Conservation (phyloP, 2,797 vertebrate genomes). For the Pygocentrus nattereri region DNA sequence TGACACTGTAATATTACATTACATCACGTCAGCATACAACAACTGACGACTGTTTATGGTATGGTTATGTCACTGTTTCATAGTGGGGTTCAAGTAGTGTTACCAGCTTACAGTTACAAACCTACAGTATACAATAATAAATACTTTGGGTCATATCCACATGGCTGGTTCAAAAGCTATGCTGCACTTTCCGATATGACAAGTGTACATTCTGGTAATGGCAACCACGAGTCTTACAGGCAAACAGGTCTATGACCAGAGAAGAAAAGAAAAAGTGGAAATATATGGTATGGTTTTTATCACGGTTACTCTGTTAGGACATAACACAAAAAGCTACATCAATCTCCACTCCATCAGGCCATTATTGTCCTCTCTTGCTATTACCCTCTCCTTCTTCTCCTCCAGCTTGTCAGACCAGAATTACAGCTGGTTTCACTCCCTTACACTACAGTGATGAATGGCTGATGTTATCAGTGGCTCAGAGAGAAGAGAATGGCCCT, state of each 20-base stretch:
- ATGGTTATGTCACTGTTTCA: too few relatives aligned
- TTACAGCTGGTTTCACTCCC: conserved; percentile 48
- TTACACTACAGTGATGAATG: conserved; percentile 54
- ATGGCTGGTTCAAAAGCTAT: not conserved
- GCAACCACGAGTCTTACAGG: conserved; percentile 26
- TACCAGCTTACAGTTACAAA: not conserved
- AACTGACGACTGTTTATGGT: too few relatives aligned
- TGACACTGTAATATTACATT: too few relatives aligned
- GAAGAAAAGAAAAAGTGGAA: conserved; percentile 12
- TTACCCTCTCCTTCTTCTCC: conserved; percentile 44
- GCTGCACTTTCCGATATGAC: not conserved
- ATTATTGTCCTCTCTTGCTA: conserved; percentile 47
- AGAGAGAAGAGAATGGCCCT: conserved; percentile 30
- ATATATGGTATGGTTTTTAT: conserved; percentile 49
- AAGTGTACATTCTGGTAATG: not conserved
- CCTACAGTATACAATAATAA: not conserved
- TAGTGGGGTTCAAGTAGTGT: too few relatives aligned
- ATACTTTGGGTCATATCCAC: not conserved
- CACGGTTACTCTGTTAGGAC: conserved; percentile 48
- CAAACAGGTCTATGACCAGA: not conserved
- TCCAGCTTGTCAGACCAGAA: conserved; percentile 37
- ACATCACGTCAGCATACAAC: too few relatives aligned
- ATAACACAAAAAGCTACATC: conserved; percentile 54
- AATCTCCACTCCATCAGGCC: conserved; percentile 47
- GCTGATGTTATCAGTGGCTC: conserved; percentile 48